Evolutionary conservation across 2,113 vertebrate species (phyloP), one percentile per base, ranked within the genome.

Genomic region (Gallinago media): DNA sequence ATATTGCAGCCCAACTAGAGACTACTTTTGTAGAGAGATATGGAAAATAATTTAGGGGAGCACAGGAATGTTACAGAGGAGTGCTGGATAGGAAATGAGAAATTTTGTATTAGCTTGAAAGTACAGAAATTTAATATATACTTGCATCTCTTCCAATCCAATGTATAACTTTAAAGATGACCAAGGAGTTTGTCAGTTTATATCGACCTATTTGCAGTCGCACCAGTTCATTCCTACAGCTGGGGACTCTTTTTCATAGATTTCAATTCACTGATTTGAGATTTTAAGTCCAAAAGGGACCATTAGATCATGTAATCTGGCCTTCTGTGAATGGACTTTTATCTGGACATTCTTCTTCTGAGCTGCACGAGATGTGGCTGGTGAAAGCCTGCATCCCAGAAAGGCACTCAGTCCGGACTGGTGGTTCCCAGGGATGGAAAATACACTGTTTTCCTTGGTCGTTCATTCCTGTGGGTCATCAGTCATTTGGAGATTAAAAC

Each of bases 281-380:
- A 81, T 92, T 93, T 89, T 88, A 78, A 84, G 55, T 75, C 75
- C 79, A 86, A 83, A 77, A 77, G 55, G 27, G 92, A 88, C 27
- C 38, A 74, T 75, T 74, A 92, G 88, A 46, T 95, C 67, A 81
- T 68, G 49, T 44, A 86, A 40, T 52, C 85, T 80, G 68, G 67
- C 65, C 75, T 83, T 59, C 27, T 27, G 18, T 50, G 26, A 46
- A 25, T 7, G 36, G 42, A 74, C 47, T 93, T 83, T n/a, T 9
- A 79, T 80, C 72, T 2, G 19, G 75, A 80, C 25, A 27, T 61
- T 90, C 67, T 72, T 68, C 22, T 40, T 75, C 50, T 71, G 63
- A 92, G 72, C 78, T 88, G 67, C 50, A 76, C 34, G 70, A 76
- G 66, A 62, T 46, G 21, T 72, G 67, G 27, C 71, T 92, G 80